Evolutionary conservation across 1,140 invertebrate species (phyloP), one percentile per base, ranked within the genome.

Genomic region (Aphaenogaster floridana): DNA sequence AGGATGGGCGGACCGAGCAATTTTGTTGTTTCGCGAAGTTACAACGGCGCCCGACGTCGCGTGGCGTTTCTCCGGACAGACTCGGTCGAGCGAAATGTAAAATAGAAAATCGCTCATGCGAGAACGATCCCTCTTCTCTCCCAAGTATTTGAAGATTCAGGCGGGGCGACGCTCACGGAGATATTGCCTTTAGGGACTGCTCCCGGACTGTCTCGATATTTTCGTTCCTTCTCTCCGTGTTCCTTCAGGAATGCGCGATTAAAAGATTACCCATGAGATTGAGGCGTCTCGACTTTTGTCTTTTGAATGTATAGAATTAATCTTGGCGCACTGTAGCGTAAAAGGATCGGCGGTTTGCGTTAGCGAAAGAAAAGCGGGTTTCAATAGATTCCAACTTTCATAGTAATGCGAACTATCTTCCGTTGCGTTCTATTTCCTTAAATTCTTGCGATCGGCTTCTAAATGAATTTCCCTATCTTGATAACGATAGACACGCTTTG

Each of bases 1-100:
- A 39, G 48, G 57, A 42, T 45, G 80, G 57, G 34, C 57, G 72
- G 39, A 57, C 63, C 84, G 74, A 57, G 84, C 83, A 86, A 77
- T 87, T 81, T 76, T 84, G 72, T 87, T 91, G 86, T 91, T 89
- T 86, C 77, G 68, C 21, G 36, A 91, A 91, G 83, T 91, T 91
- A 81, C 68, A 83, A 66, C 71, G 61, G 59, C 28, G 81, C 64
- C 61, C 71, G 50, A 72, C 80, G 63, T 69, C 63, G 69, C 80
- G 69, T 61, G 42, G 54, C 80, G 42, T 72, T 83, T 59, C 52
- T 69, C 17, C 45, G 68, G 54, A 74, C 69, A 17, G 54, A 74
- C 42, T 84, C 80, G 68, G 52, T 74, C 69, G 57, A 84, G 54
- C 50, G 80, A 84, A 84, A 84, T 84, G 80, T 84, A 84, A 84